These are phyloP conservation scores for Chaetops frenatus DNA, from an alignment of 2,113 vertebrate genomes.

Conservation along the genomic window DNA sequence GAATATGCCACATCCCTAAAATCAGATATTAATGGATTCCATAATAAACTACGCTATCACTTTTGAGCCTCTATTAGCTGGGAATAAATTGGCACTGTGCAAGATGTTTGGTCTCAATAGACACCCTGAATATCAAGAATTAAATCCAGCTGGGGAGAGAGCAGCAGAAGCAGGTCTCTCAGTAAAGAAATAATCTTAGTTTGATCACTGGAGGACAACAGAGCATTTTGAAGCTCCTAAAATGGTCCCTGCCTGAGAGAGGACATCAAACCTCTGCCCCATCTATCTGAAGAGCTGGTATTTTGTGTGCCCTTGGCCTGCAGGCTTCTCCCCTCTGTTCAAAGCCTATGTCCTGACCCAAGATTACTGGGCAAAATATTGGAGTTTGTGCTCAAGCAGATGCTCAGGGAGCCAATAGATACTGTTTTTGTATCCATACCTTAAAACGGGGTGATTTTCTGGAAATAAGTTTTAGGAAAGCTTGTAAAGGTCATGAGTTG, in stretches of 20 bases:
- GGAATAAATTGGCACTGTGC: neutral
- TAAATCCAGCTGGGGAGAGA: neutral
- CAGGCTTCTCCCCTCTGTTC: neutral
- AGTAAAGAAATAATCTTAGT: neutral
- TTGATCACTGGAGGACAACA: neutral
- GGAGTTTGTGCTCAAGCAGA: neutral
- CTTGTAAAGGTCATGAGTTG: neutral
- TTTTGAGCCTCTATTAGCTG: neutral
- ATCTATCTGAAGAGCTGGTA: neutral
- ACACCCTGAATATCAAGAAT: neutral
- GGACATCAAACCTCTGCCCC: rapidly evolving
- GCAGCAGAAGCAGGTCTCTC: neutral
- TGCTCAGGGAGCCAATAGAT: neutral
- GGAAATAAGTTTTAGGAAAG: neutral
- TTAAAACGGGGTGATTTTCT: neutral
- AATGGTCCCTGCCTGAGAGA: neutral
- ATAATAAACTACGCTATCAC: neutral
- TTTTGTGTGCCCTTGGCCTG: neutral
- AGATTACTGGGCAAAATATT: neutral
- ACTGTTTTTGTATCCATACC: neutral
- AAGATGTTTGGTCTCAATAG: neutral
- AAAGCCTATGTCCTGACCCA: neutral
- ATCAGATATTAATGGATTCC: slow-evolving; percentile 26
- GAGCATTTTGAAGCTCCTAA: neutral
- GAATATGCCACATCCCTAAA: neutral